Evolutionary conservation across 2,113 vertebrate genomes (phyloP), one percentile per base, ranked within the genome.

Genomic region (Vanacampus margaritifer): DNA sequence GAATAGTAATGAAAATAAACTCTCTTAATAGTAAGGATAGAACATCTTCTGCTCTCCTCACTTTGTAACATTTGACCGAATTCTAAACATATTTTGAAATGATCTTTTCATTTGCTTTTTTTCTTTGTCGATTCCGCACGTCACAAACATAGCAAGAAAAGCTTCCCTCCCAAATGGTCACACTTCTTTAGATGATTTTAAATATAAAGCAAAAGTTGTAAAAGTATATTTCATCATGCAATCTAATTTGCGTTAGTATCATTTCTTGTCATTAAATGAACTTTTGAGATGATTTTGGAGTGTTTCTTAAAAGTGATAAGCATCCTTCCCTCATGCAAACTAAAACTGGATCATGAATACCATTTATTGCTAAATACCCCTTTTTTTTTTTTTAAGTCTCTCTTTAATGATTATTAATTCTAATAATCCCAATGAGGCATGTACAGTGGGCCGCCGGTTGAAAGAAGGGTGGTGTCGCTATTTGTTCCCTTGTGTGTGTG

Each of bases 401-500:
- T 46, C 45, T 46, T 46, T 48, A 48, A 48, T 48, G 1, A 21
- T 21, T 23, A 50, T 28, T 26, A 26, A 26, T 16, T 26, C 54
- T 57, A 28, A 61, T 39, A 12, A 13, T 39, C 39, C 23, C 36
- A 61, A 61, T 23, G 58, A 61, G 58, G 36, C 36, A 39, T 41
- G 58, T 23, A 61, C 36, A 23, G 58, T 41, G 58, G 21, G 58
- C n/a, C 13, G 21, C 36, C 19, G 5, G 12, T 61, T 39, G 58
- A 61, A 61, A 61, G 24, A 28, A 21, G 45, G 41, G 45, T 21
- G 41, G 43, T 61, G 67, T 71, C 50, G 7, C 63, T 59, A 58
- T 68, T 61, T 67, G 68, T 62, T 32, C 35, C 13, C 61, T 70
- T 63, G 64, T 65, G 78, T 50, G 65, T 1, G 46, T 21, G 75